These are phyloP conservation scores for Heteromyza rotundicornis DNA, from an alignment of 2,888 invertebrate genomes.

Conservation along the genomic window DNA sequence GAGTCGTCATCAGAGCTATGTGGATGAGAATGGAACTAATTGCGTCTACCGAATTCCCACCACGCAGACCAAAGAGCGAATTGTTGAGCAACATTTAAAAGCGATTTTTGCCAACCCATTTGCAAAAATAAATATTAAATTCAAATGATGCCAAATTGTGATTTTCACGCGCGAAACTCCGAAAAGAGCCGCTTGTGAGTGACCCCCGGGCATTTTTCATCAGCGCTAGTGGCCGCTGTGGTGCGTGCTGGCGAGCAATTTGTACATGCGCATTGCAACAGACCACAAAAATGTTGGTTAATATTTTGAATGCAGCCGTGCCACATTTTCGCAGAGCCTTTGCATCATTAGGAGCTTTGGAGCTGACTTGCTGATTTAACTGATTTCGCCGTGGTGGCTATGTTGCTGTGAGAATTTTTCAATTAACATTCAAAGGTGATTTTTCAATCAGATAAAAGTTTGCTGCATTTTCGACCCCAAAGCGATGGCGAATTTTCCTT, in stretches of 20 bases:
- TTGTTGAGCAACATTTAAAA: neutral
- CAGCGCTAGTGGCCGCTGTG: too few species aligned
- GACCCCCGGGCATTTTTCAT: too few species aligned
- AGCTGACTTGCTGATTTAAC: neutral
- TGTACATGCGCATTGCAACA: neutral
- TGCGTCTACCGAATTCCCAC: too few species aligned
- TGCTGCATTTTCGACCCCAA: neutral
- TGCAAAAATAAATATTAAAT: neutral
- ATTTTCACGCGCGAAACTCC: neutral
- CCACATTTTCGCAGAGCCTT: neutral
- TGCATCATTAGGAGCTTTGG: neutral
- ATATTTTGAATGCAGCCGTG: too few species aligned
- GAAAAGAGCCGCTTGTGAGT: too few species aligned
- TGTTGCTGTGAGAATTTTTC: neutral
- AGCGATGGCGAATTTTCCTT: neutral
- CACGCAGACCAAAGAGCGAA: neutral
- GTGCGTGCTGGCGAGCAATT: neutral
- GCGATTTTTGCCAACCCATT: neutral
- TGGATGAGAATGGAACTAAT: too few species aligned
- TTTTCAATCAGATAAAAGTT: neutral
- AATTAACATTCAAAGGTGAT: slow-evolving; percentile 3
- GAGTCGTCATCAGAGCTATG: too few species aligned
- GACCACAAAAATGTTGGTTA: too few species aligned
- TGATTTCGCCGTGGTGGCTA: too few species aligned
- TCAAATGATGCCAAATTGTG: neutral